Conservation (phyloP, 2,888 invertebrate genomes). For the Acronicta leporina region DNA sequence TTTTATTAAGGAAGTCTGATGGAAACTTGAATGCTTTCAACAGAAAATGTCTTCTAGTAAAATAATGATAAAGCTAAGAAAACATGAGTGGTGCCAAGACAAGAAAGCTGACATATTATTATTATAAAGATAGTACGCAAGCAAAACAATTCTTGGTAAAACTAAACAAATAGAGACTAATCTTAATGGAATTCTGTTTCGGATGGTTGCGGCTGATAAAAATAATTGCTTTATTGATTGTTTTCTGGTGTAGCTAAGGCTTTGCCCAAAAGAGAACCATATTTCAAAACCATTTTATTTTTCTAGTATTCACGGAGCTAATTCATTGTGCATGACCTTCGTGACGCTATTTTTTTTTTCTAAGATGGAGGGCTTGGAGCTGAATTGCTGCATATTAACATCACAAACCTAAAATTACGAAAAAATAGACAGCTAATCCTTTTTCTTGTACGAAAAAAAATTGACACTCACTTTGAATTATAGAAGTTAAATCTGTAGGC, state of each 20-base stretch:
- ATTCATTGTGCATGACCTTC: no score
- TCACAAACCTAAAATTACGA: no score
- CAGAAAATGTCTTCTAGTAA: constrained; percentile 28
- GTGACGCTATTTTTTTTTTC: no score
- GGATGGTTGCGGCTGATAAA: constrained; percentile 32
- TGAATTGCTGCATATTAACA: no score
- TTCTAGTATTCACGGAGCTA: no score
- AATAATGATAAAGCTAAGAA: constrained; percentile 36
- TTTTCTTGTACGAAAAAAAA: no score
- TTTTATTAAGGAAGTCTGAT: constrained; percentile 16
- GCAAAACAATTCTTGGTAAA: constrained; percentile 40
- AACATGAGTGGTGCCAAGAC: constrained; percentile 33
- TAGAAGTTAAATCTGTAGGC: no score
- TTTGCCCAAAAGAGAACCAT: constrained; percentile 3
- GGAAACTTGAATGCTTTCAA: constrained; percentile 18
- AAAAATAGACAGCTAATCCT: no score
- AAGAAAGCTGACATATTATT: constrained; percentile 38
- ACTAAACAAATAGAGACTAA: constrained; percentile 27
- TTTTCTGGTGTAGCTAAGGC: constrained; percentile 15
- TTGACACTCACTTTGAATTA: no score
- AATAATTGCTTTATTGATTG: constrained; percentile 50
- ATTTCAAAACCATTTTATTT: background rate
- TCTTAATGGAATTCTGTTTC: constrained; percentile 42
- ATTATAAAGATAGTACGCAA: constrained; percentile 34
- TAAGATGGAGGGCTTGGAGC: no score